phyloP scores from a whole-genome alignment of 2,113 vertebrate species.

The Vicugna pacos region DNA sequence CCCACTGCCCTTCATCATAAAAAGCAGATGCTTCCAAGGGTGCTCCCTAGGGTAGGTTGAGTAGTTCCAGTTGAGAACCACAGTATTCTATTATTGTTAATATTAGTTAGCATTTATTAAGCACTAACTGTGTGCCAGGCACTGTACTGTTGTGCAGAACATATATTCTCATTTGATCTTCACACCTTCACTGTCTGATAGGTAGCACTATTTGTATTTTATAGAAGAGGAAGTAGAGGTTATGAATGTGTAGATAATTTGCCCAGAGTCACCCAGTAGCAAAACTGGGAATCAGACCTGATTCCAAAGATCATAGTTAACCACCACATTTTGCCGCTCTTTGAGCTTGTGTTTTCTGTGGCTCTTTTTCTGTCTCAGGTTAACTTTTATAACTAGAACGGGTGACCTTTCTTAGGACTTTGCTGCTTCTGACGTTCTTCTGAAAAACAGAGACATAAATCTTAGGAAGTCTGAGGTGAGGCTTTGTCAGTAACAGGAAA shows the following conservation, averaged over 20 bases:
- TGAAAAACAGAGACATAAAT: slow-evolving; percentile 51
- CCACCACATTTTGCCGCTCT: neutral
- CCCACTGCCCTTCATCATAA: neutral
- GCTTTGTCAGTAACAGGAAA: slow-evolving; percentile 29
- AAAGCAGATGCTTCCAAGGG: neutral
- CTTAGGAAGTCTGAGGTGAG: neutral
- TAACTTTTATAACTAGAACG: neutral
- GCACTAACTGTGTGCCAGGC: neutral
- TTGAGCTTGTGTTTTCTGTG: neutral
- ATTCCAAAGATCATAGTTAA: neutral
- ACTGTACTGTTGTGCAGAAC: neutral
- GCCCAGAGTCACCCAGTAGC: neutral
- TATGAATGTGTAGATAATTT: neutral
- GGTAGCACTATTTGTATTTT: neutral
- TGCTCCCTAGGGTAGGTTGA: neutral
- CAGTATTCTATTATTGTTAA: neutral
- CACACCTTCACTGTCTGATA: neutral
- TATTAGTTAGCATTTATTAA: neutral
- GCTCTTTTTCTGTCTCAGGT: neutral
- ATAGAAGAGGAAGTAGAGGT: slow-evolving; percentile 33
- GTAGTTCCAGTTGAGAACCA: neutral
- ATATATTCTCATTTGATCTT: neutral
- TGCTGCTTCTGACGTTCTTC: slow-evolving; percentile 36
- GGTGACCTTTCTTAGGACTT: slow-evolving; percentile 48
- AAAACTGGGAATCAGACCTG: neutral